Evolutionary conservation across 2,888 invertebrate genomes (phyloP), one percentile per base, ranked within the genome.

Genomic region (Temnothorax ravouxi): DNA sequence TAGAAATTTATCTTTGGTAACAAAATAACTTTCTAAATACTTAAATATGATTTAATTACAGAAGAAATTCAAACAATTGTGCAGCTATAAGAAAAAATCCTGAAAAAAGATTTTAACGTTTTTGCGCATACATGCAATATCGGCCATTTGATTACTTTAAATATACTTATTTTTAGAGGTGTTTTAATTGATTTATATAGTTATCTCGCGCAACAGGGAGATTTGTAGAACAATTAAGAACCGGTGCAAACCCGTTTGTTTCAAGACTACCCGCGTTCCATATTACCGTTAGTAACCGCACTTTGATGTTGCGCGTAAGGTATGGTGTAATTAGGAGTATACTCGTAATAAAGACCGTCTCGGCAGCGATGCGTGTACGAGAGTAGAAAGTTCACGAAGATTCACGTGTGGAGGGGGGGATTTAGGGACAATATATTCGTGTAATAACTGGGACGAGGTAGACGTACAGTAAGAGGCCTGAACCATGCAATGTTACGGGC

Each of bases 311-410:
- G 72, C 71, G 18, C 71, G 34, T 59, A 44, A 77, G 44, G 47
- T 50, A 69, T 29, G 18, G 44, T 59, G 47, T 59, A 80, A 80
- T 80, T 80, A 80, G 2, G 47, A 71, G 18, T 79, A 13, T 34
- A 71, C 47, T 80, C 56, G 59, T 72, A 80, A 79, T 71, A 71
- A 71, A 47, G 25, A 67, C 25, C 47, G 29, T 79, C 54, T 44
- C 9, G 38, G 67, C 79, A 83, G 29, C 74, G 72, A 62, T 56
- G 79, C 79, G 25, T 66, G 34, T 69, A 81, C 54, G 82, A 84
- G 66, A 84, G 61, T 82, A 75, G 84, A 84, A 84, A 84, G 84
- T 82, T 29, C 29, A 59, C 34, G 13, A 25, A 72, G 38, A 59
- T 29, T 11, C 11, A 21, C 2, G 72, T 52, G 71, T 18, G 71